Percentiles rank a stretch among this genome's conserved stretches.
These are phyloP conservation scores for Hippopotamyrus pictus DNA, from an alignment of 2,797 vertebrate species.

Conservation along the genomic window DNA sequence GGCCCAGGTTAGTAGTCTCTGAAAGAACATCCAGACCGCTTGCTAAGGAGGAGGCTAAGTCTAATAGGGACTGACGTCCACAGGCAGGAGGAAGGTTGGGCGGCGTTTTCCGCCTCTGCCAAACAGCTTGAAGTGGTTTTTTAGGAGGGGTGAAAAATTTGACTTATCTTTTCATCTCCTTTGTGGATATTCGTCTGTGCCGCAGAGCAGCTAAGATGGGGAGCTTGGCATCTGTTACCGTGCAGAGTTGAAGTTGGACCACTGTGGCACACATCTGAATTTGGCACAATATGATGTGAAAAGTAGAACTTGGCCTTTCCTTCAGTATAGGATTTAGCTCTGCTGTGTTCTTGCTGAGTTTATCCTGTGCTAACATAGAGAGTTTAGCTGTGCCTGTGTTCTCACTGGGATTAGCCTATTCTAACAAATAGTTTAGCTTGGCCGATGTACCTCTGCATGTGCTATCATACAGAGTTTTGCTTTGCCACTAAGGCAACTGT, in stretches of 20 bases:
- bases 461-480: background rate
- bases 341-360: background rate
- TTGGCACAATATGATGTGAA: background rate
- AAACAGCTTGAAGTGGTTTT: constrained; percentile 60
- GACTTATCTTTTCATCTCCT: constrained; percentile 46
- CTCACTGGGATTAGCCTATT: background rate
- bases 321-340: background rate
- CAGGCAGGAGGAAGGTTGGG: constrained; percentile 21
- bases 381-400: background rate
- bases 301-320: background rate
- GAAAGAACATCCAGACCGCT: constrained; percentile 59
- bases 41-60: constrained; percentile 61
- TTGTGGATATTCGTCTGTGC: background rate
- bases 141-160: constrained; percentile 60
- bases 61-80: constrained; percentile 62
- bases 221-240: background rate
- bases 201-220: background rate
- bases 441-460: background rate
- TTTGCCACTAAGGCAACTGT: background rate
- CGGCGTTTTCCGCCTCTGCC: constrained; percentile 40
- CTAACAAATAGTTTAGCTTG: background rate
- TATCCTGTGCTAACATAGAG: background rate
- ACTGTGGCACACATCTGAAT: background rate
- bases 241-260: background rate
- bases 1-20: constrained; percentile 53